Conservation (phyloP, 2,888 invertebrate species). For the Notocelia uddmanniana region DNA sequence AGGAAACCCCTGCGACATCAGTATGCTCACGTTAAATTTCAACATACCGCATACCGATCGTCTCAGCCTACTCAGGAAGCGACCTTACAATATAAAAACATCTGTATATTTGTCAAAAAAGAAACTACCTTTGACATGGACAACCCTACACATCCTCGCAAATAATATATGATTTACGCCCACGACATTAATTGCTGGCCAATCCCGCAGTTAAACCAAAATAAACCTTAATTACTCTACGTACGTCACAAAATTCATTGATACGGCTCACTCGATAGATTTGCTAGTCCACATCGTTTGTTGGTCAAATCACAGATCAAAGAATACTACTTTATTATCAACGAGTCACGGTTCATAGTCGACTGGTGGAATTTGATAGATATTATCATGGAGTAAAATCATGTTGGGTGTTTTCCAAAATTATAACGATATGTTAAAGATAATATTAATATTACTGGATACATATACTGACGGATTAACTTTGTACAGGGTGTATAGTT, state of each 20-base stretch:
- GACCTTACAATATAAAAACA: too few species aligned
- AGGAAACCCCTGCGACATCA: too few species aligned
- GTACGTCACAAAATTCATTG: constrained; percentile 16
- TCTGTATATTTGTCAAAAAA: not conserved
- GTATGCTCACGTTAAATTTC: too few species aligned
- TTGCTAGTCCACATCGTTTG: constrained; percentile 8
- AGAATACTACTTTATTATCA: not conserved
- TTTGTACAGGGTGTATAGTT: not conserved
- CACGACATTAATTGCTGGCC: constrained; percentile 33
- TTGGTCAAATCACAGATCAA: too few species aligned
- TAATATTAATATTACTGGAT: not conserved
- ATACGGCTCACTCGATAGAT: not conserved
- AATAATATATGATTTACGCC: constrained; percentile 41
- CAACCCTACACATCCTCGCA: constrained; percentile 34
- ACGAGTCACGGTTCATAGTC: not conserved
- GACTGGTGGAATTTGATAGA: not conserved
- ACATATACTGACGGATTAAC: not conserved
- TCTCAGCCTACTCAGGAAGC: too few species aligned
- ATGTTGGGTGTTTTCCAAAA: constrained; percentile 31
- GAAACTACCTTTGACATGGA: not conserved
- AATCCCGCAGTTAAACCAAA: constrained; percentile 5
- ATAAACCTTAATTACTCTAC: constrained; percentile 1
- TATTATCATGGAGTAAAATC: not conserved
- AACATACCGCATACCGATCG: too few species aligned
- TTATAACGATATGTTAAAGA: constrained; percentile 18